These are phyloP conservation scores for Melipona bicolor DNA, from an alignment of 2,888 invertebrate species.

Conservation along the genomic window DNA sequence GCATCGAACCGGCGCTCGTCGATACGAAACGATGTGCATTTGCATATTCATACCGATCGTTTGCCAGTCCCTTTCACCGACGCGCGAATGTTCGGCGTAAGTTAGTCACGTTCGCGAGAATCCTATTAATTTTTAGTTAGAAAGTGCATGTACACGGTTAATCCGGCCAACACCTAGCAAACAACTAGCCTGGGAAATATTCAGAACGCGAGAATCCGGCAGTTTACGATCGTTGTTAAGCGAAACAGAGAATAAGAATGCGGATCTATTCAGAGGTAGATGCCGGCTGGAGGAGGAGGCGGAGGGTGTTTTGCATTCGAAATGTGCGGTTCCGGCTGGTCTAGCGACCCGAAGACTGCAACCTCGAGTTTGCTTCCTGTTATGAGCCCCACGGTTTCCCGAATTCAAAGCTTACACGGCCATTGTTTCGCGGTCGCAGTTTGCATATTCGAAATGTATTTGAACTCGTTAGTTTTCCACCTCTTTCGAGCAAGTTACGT, in stretches of 20 bases:
- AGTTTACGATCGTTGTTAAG: conserved; percentile 28
- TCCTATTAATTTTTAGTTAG: conserved; percentile 24
- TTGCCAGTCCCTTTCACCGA: not conserved
- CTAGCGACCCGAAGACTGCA: conserved; percentile 24
- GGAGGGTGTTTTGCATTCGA: conserved; percentile 39
- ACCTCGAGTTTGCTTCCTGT: conserved; percentile 41
- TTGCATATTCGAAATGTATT: conserved; percentile 69
- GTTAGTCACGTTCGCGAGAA: not conserved
- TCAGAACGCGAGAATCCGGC: not conserved
- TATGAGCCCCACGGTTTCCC: conserved; percentile 33
- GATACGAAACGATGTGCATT: not conserved
- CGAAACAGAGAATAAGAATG: conserved; percentile 24
- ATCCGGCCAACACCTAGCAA: not conserved
- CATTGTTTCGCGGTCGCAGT: conserved; percentile 68
- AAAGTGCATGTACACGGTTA: conserved; percentile 1
- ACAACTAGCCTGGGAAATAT: not conserved
- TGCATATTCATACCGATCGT: conserved; percentile 12
- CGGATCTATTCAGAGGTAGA: conserved; percentile 3
- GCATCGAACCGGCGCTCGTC: not conserved
- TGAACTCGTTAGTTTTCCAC: conserved; percentile 48
- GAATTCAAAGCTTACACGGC: conserved; percentile 45
- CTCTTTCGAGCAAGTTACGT: not conserved
- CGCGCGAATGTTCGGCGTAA: not conserved
- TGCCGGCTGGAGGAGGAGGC: not conserved
- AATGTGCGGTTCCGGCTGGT: conserved; percentile 21